Evolutionary conservation across 2,888 invertebrate genomes (phyloP).

Genomic region (Horisme vitalbata): DNA sequence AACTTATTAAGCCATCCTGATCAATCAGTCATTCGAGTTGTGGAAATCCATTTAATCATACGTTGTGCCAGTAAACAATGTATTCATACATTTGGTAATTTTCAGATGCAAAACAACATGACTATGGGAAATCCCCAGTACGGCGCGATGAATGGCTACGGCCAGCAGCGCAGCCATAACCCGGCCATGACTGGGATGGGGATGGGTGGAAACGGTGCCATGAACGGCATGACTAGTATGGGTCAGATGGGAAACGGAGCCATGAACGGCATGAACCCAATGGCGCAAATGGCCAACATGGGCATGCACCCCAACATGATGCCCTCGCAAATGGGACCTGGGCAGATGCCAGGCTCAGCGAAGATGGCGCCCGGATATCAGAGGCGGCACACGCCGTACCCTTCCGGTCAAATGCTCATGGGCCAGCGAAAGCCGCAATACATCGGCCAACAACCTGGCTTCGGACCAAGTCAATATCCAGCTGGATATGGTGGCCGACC

Average conservation of each 20-base stretch:
- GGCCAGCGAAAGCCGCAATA: conserved; percentile 89
- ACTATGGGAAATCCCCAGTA: conserved; percentile 85
- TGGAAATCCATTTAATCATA: too few species aligned
- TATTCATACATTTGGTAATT: conserved; percentile 39
- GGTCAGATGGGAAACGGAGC: conserved; percentile 82
- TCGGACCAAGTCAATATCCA: conserved; percentile 79
- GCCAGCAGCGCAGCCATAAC: conserved; percentile 83
- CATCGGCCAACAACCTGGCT: conserved; percentile 80
- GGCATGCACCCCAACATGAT: conserved; percentile 88
- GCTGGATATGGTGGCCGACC: conserved; percentile 75
- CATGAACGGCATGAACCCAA: conserved; percentile 89
- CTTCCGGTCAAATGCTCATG: conserved; percentile 93
- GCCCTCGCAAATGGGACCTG: conserved; percentile 86
- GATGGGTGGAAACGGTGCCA: conserved; percentile 80
- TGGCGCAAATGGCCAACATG: conserved; percentile 90
- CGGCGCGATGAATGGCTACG: conserved; percentile 83
- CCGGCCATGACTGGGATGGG: conserved; percentile 81
- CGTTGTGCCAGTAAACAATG: too few species aligned
- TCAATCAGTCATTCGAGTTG: too few species aligned
- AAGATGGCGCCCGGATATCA: conserved; percentile 89
- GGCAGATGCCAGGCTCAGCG: conserved; percentile 85
- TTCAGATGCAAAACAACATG: conserved; percentile 86
- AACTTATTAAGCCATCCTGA: too few species aligned
- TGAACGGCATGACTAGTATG: conserved; percentile 85
- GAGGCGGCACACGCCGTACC: conserved; percentile 92